phyloP scores from a whole-genome alignment of 2,888 invertebrate species.

The Coenonympha arcania region DNA sequence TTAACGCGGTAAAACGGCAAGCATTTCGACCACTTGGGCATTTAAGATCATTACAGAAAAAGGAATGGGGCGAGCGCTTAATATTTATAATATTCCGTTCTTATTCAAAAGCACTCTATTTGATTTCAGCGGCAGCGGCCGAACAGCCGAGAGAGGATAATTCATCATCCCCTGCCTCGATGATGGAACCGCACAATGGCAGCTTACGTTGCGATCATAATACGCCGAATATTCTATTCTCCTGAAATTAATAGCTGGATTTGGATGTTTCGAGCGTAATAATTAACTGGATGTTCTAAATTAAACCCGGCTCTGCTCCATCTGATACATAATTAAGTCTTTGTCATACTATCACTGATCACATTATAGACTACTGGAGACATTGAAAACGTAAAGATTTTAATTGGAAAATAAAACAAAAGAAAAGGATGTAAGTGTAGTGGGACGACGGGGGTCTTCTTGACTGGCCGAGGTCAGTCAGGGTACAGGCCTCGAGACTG shows the following conservation, averaged over 20 bases:
- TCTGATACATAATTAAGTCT: neutral
- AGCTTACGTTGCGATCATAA: neutral
- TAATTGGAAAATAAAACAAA: no score
- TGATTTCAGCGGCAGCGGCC: constrained; percentile 1
- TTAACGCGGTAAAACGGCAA: no score
- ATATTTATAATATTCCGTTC: neutral
- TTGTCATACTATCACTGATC: neutral
- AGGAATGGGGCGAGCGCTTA: no score
- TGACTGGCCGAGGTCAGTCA: no score
- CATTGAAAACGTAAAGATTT: no score
- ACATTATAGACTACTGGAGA: no score
- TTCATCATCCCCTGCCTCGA: neutral
- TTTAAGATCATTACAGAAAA: no score
- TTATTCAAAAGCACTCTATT: constrained; percentile 5
- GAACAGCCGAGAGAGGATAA: neutral
- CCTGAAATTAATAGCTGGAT: neutral
- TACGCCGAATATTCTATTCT: neutral
- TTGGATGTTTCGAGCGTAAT: neutral
- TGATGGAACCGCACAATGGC: neutral
- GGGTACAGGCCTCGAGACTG: no score
- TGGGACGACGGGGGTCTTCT: no score
- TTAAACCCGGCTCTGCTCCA: neutral
- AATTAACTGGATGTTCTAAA: no score
- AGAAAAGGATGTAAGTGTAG: no score
- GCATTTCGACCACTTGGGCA: no score